These are phyloP conservation scores for Cyanoramphus novaezelandiae DNA, from an alignment of 2,113 vertebrate species.

Conservation along the genomic window DNA sequence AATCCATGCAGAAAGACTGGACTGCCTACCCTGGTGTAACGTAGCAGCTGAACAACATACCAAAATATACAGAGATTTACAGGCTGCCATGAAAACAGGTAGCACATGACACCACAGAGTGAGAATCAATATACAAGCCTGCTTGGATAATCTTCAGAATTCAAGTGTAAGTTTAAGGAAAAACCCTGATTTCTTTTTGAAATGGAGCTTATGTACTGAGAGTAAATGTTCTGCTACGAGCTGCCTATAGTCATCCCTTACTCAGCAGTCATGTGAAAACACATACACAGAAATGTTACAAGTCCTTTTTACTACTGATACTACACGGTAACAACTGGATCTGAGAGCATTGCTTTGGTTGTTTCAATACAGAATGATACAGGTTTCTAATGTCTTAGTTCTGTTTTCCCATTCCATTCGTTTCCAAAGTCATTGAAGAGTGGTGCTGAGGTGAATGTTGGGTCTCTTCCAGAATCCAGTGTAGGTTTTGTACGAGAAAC, in stretches of 20 bases:
- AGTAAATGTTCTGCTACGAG: slow-evolving; percentile 16
- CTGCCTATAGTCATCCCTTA: background rate
- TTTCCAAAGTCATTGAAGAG: slow-evolving; percentile 25
- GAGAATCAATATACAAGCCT: slow-evolving; percentile 42
- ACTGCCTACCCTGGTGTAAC: background rate
- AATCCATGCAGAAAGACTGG: slow-evolving; percentile 42
- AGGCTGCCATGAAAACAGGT: slow-evolving; percentile 7
- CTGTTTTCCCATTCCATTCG: slow-evolving; percentile 42
- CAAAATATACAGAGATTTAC: background rate
- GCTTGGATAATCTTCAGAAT: slow-evolving; percentile 39
- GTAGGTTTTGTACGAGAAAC: slow-evolving; percentile 43
- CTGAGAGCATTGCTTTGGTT: slow-evolving; percentile 61
- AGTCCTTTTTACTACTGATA: slow-evolving; percentile 25
- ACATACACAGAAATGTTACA: background rate
- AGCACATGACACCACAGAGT: slow-evolving; percentile 28
- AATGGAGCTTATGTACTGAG: background rate
- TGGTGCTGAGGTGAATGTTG: slow-evolving; percentile 27
- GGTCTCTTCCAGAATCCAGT: slow-evolving; percentile 57
- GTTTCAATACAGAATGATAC: slow-evolving; percentile 43
- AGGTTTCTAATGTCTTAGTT: slow-evolving; percentile 40
- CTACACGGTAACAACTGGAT: slow-evolving; percentile 45
- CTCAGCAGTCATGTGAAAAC: slow-evolving; percentile 23
- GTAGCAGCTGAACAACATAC: slow-evolving; percentile 1
- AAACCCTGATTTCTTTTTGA: slow-evolving; percentile 4
- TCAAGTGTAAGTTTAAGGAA: slow-evolving; percentile 58